These are phyloP conservation scores for Epizoanthus ramosus DNA, from an alignment of 92 coral and sea anemone genomes.

Conservation along the genomic window DNA sequence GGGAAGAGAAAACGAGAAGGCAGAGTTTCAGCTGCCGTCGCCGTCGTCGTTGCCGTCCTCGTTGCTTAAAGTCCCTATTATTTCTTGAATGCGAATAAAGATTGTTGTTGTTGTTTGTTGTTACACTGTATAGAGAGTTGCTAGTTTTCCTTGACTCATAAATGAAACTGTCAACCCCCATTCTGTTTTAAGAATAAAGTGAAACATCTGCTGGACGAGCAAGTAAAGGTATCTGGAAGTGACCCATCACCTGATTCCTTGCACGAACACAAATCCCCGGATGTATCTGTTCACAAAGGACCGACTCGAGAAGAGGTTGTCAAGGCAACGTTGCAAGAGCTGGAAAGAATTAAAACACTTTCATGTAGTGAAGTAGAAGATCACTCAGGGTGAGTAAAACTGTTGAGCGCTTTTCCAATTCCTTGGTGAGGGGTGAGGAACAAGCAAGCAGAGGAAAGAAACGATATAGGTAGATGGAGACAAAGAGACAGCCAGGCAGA, in stretches of 20 bases:
- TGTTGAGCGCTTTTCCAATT: background rate
- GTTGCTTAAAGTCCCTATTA: too few relatives aligned
- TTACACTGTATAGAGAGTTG: too few relatives aligned
- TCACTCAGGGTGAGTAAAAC: slow-evolving; percentile 38
- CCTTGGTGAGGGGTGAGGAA: too few relatives aligned
- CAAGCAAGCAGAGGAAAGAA: too few relatives aligned
- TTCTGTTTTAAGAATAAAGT: slow-evolving; percentile 44
- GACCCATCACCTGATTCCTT: background rate
- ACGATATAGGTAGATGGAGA: too few relatives aligned
- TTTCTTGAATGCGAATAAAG: too few relatives aligned
- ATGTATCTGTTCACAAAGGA: slow-evolving; percentile 21
- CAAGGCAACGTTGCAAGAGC: slow-evolving; percentile 78
- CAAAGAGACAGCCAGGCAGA: too few relatives aligned
- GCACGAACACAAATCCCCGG: background rate
- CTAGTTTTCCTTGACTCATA: too few relatives aligned
- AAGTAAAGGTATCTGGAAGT: slow-evolving; percentile 2
- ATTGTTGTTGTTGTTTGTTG: too few relatives aligned
- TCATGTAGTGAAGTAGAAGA: slow-evolving; percentile 43
- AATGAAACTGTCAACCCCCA: background rate
- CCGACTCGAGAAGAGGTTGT: slow-evolving; percentile 86
- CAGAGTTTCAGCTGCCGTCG: too few relatives aligned
- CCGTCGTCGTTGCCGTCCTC: too few relatives aligned
- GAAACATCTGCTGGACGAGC: slow-evolving; percentile 49
- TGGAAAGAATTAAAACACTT: slow-evolving; percentile 72
- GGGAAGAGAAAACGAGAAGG: too few relatives aligned